phyloP scores from a whole-genome alignment of 1,140 invertebrate genomes.

The Tribolium madens region DNA sequence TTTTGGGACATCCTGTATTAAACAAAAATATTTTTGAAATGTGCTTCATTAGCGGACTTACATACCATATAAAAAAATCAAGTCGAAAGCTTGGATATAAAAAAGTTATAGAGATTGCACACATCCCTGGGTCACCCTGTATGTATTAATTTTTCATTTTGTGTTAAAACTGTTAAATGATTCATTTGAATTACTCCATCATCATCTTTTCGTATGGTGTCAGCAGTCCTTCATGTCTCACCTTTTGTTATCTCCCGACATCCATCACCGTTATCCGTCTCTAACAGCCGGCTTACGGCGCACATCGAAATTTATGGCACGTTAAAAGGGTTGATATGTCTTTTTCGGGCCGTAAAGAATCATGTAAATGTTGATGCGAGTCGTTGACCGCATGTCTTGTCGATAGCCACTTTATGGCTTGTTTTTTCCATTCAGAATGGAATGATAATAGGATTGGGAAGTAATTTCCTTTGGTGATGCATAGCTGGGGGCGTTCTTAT shows the following conservation, averaged over 20 bases:
- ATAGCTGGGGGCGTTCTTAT: conserved; percentile 31
- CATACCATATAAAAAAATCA: too few relatives aligned
- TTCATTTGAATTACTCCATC: too few relatives aligned
- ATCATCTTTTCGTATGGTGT: background rate
- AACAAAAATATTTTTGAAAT: too few relatives aligned
- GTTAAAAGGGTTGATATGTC: conserved; percentile 40
- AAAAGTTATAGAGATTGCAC: too few relatives aligned
- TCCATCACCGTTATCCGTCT: conserved; percentile 38
- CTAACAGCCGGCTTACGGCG: background rate
- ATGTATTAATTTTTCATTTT: too few relatives aligned
- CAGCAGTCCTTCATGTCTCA: background rate
- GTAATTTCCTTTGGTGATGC: conserved; percentile 53
- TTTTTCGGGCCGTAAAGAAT: conserved; percentile 23
- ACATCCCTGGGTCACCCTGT: too few relatives aligned
- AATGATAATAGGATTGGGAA: conserved; percentile 58
- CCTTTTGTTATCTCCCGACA: background rate
- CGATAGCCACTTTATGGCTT: conserved; percentile 43
- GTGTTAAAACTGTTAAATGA: too few relatives aligned
- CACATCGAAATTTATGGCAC: background rate
- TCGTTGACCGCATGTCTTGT: conserved; percentile 45
- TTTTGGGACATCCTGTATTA: too few relatives aligned
- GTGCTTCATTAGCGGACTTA: too few relatives aligned
- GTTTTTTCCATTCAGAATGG: conserved; percentile 49
- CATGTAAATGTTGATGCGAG: conserved; percentile 23
- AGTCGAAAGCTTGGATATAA: too few relatives aligned